Evolutionary conservation across 2,113 vertebrate genomes (phyloP).

Genomic region (Motacilla tschutschensis): DNA sequence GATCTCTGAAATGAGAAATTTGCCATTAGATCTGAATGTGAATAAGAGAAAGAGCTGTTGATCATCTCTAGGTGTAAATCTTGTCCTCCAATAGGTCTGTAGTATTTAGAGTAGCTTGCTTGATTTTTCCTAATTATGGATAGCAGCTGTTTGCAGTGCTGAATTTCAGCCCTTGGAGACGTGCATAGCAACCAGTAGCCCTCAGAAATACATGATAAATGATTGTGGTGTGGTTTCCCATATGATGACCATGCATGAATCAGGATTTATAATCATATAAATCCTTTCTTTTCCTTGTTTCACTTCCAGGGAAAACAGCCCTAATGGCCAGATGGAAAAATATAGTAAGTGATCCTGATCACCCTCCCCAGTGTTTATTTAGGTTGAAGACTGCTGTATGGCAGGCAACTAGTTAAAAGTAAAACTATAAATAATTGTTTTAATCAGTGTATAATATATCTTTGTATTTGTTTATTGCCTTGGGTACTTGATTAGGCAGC

Average conservation of each 20-base stretch:
- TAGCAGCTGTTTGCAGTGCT: constrained; percentile 25
- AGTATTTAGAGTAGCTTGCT: background rate
- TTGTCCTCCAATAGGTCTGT: background rate
- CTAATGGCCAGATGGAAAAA: background rate
- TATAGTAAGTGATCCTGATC: background rate
- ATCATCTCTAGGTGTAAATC: background rate
- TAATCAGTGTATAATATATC: constrained; percentile 62
- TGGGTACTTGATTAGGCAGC: constrained; percentile 70
- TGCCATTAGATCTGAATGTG: background rate
- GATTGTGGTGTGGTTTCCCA: background rate
- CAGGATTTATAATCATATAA: background rate
- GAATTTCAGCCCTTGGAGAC: constrained; percentile 23
- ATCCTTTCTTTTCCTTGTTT: background rate
- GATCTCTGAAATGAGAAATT: background rate
- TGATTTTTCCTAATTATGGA: constrained; percentile 15
- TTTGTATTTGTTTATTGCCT: constrained; percentile 73
- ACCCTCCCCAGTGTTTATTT: background rate
- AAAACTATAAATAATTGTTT: constrained; percentile 54
- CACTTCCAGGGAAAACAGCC: background rate
- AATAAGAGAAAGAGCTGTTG: background rate
- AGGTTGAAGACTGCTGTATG: background rate
- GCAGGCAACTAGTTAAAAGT: constrained; percentile 55
- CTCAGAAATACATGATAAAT: background rate
- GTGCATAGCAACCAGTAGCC: background rate
- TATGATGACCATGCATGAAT: background rate